These are phyloP conservation scores for Phrynocephalus versicolor DNA, from an alignment of 2,113 vertebrate species.

Conservation along the genomic window DNA sequence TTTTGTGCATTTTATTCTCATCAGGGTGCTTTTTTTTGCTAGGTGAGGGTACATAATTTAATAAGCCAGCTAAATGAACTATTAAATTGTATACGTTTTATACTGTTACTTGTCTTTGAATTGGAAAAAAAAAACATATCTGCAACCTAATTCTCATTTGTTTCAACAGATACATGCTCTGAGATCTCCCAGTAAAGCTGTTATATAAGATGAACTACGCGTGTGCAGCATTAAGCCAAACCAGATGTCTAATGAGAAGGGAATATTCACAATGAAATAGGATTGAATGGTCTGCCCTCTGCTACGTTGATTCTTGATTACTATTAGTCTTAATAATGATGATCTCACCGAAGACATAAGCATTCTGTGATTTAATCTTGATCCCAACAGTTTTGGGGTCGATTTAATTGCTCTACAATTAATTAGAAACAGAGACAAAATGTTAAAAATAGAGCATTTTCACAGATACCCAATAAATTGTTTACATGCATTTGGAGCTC, in stretches of 20 bases:
- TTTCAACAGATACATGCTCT: conserved; percentile 55
- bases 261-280: conserved; percentile 22
- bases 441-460: conserved; percentile 67
- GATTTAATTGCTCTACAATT: conserved; percentile 74
- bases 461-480: conserved; percentile 64
- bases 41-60: not conserved
- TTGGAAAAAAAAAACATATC: conserved; percentile 54
- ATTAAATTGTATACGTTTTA: conserved; percentile 13
- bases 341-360: conserved; percentile 67
- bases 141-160: conserved; percentile 60
- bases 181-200: conserved; percentile 62
- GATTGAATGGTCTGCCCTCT: conserved; percentile 42
- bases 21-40: not conserved
- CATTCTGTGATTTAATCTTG: conserved; percentile 67
- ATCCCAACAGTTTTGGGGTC: conserved; percentile 69
- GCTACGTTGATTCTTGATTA: conserved; percentile 66
- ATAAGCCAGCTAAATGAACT: not conserved
- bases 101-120: conserved; percentile 42
- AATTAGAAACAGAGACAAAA: conserved; percentile 74
- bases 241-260: conserved; percentile 59
- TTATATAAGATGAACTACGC: conserved; percentile 64
- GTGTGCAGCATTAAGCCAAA: conserved; percentile 63
- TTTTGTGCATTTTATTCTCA: not conserved
- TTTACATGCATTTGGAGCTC: conserved; percentile 69
- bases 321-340: conserved; percentile 72